Base-by-base conservation (phyloP, 2,888 invertebrate species). In the Desoria tigrina region DNA sequence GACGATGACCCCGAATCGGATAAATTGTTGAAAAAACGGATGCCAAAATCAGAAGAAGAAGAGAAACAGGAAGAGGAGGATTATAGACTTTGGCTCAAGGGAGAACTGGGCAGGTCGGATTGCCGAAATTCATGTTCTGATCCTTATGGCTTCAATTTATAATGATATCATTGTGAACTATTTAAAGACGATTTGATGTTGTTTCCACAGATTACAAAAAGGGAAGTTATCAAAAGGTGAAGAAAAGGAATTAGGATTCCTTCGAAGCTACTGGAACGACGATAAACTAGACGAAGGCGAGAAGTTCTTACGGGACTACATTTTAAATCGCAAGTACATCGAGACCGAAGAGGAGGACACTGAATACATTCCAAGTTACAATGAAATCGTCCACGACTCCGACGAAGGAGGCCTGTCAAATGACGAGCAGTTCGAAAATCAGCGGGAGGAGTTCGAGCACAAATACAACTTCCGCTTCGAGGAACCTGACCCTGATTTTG, bases 391-490 rank as follows among this genome's bases (percentile, higher is more conserved):
- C 6, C 85, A 86, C 66, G 83, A 85, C 77, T 82, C 81, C 27
- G 83, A 83, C 72, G 85, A 54, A 81, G 83, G 84, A 14, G 83
- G 83, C 24, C 82, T 88, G 0, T 88, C 88, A 0, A 91, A 82
- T 37, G 94, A 95, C 78, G 93, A 94, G 79, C 82, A 85, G 72
- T 85, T 86, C 53, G 83, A 94, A 28, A 88, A 90, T 76, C 86
- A 89, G 78, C 92, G 93, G 80, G 92, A 90, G 71, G 87, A 90
- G 80, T 98, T 95, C 82, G 97, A 98, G 79, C 86, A 90, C 53
- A 95, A 96, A 74, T 98, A 90, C 80, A 97, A 98, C 83, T 96
- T 94, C 80, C 85, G 98, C 70, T 98, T 90, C 80, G 96, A 99
- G 80, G 96, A 98, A 80, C 97, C 95, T 0, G 96, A 97, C 80